Evolutionary conservation across 1,140 invertebrate genomes (phyloP).

Genomic region (Schlechtendalia chinensis): DNA sequence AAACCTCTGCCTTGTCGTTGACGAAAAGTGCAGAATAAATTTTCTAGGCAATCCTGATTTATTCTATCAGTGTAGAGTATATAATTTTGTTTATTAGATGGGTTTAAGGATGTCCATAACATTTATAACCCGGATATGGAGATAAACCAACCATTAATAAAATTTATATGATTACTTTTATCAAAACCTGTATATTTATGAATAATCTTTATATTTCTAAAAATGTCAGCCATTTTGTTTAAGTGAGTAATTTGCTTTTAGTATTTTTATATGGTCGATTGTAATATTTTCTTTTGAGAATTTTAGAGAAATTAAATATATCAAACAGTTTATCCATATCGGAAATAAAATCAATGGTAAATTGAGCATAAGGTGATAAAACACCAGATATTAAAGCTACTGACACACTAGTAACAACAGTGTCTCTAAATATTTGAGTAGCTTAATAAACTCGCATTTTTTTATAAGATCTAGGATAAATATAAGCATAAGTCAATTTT

Average conservation of each 20-base stretch:
- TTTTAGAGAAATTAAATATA: no score
- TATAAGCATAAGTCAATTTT: slow-evolving; percentile 1
- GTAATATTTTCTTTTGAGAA: no score
- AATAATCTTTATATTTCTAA: slow-evolving; percentile 15
- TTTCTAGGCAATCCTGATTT: no score
- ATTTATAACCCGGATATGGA: slow-evolving; percentile 4
- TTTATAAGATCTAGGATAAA: slow-evolving; percentile 9
- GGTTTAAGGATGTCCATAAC: not conserved
- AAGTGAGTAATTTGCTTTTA: not conserved
- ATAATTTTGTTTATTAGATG: not conserved
- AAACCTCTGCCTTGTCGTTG: slow-evolving; percentile 17
- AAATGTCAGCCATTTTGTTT: slow-evolving; percentile 23
- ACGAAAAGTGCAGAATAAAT: not conserved
- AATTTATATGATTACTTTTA: slow-evolving; percentile 12
- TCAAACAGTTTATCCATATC: no score
- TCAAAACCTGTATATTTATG: slow-evolving; percentile 5
- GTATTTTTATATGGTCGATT: no score
- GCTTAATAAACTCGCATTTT: not conserved
- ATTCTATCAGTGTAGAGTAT: no score
- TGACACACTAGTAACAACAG: no score
- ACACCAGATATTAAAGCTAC: no score
- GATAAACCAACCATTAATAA: slow-evolving; percentile 4
- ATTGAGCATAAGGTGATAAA: no score
- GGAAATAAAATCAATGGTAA: no score
- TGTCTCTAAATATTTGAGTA: no score